These are phyloP conservation scores for Phrynocephalus guinanensis DNA, from an alignment of 2,797 vertebrate genomes.

Conservation along the genomic window DNA sequence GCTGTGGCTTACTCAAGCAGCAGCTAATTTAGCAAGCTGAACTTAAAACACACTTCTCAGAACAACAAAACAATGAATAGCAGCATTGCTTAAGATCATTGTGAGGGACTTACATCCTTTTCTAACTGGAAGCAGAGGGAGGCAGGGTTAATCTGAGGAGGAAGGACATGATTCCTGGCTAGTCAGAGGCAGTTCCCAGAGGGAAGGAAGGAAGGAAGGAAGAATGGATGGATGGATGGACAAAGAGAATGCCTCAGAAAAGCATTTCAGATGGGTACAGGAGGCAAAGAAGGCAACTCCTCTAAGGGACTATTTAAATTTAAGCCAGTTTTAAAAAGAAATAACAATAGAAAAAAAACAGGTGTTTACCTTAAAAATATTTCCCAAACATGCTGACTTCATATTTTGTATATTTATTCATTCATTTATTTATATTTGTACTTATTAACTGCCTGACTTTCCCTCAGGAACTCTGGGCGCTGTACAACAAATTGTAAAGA, in stretches of 20 bases:
- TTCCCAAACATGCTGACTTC: slow-evolving; percentile 42
- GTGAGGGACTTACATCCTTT: slow-evolving; percentile 70
- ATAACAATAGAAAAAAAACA: neutral
- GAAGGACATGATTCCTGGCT: slow-evolving; percentile 75
- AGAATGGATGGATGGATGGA: slow-evolving; percentile 25
- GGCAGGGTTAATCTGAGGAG: slow-evolving; percentile 71
- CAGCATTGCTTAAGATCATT: slow-evolving; percentile 74
- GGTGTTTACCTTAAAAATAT: slow-evolving; percentile 35
- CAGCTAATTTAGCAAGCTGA: slow-evolving; percentile 72
- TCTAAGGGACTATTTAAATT: slow-evolving; percentile 58
- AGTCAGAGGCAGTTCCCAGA: slow-evolving; percentile 68
- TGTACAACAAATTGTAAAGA: too few relatives aligned
- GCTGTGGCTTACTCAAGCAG: slow-evolving; percentile 74
- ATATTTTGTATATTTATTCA: slow-evolving; percentile 12
- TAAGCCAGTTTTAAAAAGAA: slow-evolving; percentile 43
- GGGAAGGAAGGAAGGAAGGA: slow-evolving; percentile 70
- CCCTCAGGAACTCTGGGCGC: too few relatives aligned
- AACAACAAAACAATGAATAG: slow-evolving; percentile 72
- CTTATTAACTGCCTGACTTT: too few relatives aligned
- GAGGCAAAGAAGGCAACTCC: slow-evolving; percentile 76
- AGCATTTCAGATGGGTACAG: slow-evolving; percentile 72
- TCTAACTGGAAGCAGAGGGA: slow-evolving; percentile 66
- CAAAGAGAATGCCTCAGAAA: slow-evolving; percentile 71
- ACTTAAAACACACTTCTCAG: slow-evolving; percentile 75
- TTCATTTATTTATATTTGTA: too few relatives aligned